Evolutionary conservation across 2,888 invertebrate species (phyloP), one percentile per base, ranked within the genome.

Genomic region (Euplexia lucipara): DNA sequence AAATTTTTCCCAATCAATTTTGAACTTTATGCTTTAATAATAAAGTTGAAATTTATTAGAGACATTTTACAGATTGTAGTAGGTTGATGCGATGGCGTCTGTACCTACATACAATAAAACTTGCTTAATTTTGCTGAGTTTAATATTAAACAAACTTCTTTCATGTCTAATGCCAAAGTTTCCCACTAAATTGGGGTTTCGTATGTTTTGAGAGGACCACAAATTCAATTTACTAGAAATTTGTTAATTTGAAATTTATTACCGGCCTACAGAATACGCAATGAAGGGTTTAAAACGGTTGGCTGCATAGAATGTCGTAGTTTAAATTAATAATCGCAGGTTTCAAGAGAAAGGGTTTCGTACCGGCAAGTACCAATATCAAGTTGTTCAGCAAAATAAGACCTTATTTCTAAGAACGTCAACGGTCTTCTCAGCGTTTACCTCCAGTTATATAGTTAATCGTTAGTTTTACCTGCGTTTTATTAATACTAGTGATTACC

Each of bases 241-340:
- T 78, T 70, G 80, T 76, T 68, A 67, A 76, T 79, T 78, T 64
- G 51, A 65, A 72, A 78, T 78, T 73, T 76, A 78, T 68, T 76
- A 59, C 63, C 41, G 45, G 32, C 77, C 49, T 57, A 53, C 70
- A 54, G 73, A 79, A 78, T 78, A 70, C 66, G 20, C 60, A 72
- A 76, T 73, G 73, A 76, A 72, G 77, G 78, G 73, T 48, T 62
- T 59, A 41, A 61, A 68, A 65, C 20, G 63, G 64, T 65, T 61
- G 32, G 30, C 44, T 62, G 41, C 64, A 70, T 59, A 63, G 73
- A 64, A 45, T 63, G 62, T 58, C 75, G 54, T 54, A 57, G 57
- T 69, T 34, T 67, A 54, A 76, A 70, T 78, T 72, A 70, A 63
- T 67, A 76, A 73, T 76, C 57, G 22, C 58, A 61, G 59, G 58